These are phyloP conservation scores for Dusona sp. DNA, from an alignment of 2,888 invertebrate genomes.

Conservation along the genomic window DNA sequence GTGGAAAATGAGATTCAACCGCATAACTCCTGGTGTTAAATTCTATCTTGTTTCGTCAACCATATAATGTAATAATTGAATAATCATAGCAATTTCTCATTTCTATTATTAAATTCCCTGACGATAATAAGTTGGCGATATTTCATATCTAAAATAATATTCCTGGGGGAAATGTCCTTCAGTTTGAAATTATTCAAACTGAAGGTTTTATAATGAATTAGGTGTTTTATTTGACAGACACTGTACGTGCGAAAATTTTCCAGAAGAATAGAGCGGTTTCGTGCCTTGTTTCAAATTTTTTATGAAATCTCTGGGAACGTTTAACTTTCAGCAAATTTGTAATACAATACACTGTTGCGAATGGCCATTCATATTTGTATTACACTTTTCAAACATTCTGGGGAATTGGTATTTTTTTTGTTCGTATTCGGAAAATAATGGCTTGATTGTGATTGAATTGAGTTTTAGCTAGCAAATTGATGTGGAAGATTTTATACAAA, in stretches of 20 bases:
- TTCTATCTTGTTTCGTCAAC: neutral
- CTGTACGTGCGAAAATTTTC: neutral
- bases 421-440: neutral
- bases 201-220: neutral
- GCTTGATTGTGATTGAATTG: neutral
- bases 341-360: neutral
- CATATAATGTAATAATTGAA: neutral
- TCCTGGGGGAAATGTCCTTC: too few species aligned
- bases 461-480: neutral
- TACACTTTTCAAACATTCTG: neutral
- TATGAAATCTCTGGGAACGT: neutral
- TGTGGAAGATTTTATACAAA: neutral
- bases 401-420: neutral
- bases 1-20: slow-evolving; percentile 24
- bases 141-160: neutral
- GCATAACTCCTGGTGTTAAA: neutral
- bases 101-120: neutral
- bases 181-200: too few species aligned
- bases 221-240: neutral
- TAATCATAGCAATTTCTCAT: neutral
- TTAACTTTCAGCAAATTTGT: neutral
- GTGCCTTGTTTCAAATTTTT: neutral
- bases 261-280: neutral
- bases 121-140: neutral
- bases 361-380: neutral